A percentile compares a stretch with the other conserved stretches of the same genome.
Evolutionary conservation across 2,113 vertebrate genomes (phyloP).

Genomic region (Oophaga pumilio): DNA sequence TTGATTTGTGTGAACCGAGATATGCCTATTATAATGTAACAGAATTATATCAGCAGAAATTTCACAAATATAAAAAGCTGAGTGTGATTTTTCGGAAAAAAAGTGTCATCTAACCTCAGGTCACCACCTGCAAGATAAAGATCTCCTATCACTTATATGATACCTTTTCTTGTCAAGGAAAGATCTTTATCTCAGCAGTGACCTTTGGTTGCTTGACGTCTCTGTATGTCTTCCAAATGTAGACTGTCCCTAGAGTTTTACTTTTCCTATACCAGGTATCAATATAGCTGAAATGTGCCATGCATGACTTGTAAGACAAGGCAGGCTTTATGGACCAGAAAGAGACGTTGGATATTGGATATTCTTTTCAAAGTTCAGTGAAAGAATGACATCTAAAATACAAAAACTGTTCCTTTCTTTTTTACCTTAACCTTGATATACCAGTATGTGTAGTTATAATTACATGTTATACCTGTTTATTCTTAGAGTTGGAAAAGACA

Average conservation of each 20-base stretch:
- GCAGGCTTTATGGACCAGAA: background rate
- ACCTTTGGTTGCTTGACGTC: background rate
- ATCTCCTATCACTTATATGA: background rate
- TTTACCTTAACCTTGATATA: background rate
- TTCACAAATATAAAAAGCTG: background rate
- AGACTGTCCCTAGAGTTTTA: background rate
- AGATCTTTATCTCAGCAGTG: background rate
- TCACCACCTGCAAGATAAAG: background rate
- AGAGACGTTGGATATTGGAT: background rate
- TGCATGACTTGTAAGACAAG: background rate
- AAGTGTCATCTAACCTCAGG: constrained; percentile 11
- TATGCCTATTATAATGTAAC: no score
- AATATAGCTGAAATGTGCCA: background rate
- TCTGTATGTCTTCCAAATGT: background rate
- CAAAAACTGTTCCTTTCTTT: background rate
- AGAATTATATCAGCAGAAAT: background rate
- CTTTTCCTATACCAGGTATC: background rate
- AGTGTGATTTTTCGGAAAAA: no score
- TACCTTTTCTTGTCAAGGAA: background rate
- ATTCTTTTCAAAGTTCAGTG: background rate
- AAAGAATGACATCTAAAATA: background rate
- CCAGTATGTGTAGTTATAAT: background rate
- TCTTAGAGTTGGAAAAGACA: background rate
- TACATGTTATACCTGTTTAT: background rate
- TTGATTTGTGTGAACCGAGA: background rate